Evolutionary conservation across 1,140 invertebrate species (phyloP).

Genomic region (Ceratina japonica): DNA sequence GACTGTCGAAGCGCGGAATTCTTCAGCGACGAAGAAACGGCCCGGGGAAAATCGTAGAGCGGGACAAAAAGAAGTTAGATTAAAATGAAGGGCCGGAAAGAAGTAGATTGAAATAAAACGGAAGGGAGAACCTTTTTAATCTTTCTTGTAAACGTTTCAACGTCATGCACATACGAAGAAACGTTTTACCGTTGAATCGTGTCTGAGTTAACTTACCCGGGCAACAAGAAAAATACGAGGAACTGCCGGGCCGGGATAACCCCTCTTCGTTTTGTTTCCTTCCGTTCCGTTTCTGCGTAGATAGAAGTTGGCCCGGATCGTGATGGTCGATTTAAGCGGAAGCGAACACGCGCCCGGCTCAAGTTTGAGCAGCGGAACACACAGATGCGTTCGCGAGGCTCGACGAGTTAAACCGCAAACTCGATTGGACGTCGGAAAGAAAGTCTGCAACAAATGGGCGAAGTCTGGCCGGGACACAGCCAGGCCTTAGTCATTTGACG

Average conservation of each 20-base stretch:
- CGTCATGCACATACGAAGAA: too few species aligned
- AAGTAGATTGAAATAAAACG: background rate
- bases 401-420: slow-evolving; percentile 66
- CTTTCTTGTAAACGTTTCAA: background rate
- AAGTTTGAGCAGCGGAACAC: slow-evolving; percentile 40
- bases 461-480: slow-evolving; percentile 66
- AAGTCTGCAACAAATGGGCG: slow-evolving; percentile 70
- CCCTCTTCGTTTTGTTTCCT: slow-evolving; percentile 9
- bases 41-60: background rate
- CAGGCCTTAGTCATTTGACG: slow-evolving; percentile 69
- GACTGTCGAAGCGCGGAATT: background rate
- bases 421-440: slow-evolving; percentile 67
- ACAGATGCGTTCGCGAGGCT: slow-evolving; percentile 61
- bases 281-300: slow-evolving; percentile 40
- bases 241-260: slow-evolving; percentile 15
- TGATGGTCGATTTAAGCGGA: slow-evolving; percentile 61
- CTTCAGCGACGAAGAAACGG: background rate
- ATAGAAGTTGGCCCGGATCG: slow-evolving; percentile 38
- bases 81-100: background rate
- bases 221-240: slow-evolving; percentile 37
- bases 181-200: background rate
- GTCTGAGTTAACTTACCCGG: background rate
- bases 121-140: background rate
- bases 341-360: slow-evolving; percentile 30
- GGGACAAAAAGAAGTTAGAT: background rate